Evolutionary conservation across 2,797 vertebrate species (phyloP).

Genomic region (Menidia menidia): DNA sequence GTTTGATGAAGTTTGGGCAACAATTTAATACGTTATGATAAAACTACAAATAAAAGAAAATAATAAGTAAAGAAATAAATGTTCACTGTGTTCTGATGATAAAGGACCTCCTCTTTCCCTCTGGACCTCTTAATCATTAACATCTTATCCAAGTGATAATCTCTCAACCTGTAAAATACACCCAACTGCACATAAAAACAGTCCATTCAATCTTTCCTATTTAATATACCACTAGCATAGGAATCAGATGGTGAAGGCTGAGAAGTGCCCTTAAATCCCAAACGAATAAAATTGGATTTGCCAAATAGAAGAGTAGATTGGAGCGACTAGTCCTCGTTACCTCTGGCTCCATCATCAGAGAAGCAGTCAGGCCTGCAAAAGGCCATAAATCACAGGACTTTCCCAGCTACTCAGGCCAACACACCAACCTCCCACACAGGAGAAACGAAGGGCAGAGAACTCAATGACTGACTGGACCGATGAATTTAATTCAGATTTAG

Average conservation of each 20-base stretch:
- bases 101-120: slow-evolving; percentile 54
- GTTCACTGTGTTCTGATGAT: slow-evolving; percentile 60
- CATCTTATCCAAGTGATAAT: slow-evolving; percentile 69
- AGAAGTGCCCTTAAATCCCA: slow-evolving; percentile 57
- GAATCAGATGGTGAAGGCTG: slow-evolving; percentile 40
- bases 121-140: slow-evolving; percentile 77
- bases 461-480: slow-evolving; percentile 67
- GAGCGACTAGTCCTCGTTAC: slow-evolving; percentile 69
- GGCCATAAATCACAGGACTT: slow-evolving; percentile 84
- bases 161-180: slow-evolving; percentile 60
- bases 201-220: slow-evolving; percentile 48
- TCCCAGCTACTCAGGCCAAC: slow-evolving; percentile 77
- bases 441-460: slow-evolving; percentile 71
- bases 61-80: slow-evolving; percentile 69
- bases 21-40: background rate
- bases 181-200: slow-evolving; percentile 61
- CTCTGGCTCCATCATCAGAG: slow-evolving; percentile 68
- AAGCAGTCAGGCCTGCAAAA: slow-evolving; percentile 81
- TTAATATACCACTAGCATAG: slow-evolving; percentile 37
- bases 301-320: slow-evolving; percentile 66
- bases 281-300: slow-evolving; percentile 68
- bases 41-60: slow-evolving; percentile 21
- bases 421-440: slow-evolving; percentile 75
- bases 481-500: slow-evolving; percentile 29
- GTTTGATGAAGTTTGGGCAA: slow-evolving; percentile 20